A percentile compares a stretch with the other conserved stretches of the same genome.
phyloP scores from a whole-genome alignment of 2,888 invertebrate genomes.

The Sthenelais limicola region DNA sequence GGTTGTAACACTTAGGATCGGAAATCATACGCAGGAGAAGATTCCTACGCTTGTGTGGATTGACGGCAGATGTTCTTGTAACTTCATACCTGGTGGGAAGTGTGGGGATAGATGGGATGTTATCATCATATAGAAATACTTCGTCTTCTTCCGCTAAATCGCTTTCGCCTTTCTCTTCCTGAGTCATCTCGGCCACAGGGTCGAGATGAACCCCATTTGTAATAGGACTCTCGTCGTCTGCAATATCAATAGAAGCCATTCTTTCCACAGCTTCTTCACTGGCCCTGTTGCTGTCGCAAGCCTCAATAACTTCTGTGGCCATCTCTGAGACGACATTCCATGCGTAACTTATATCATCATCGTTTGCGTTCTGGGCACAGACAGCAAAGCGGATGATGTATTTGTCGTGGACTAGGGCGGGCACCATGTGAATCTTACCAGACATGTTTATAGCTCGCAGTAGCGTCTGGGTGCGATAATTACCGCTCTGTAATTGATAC shows the following conservation, averaged over 20 bases:
- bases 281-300: constrained; percentile 46
- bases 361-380: constrained; percentile 89
- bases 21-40: constrained; percentile 71
- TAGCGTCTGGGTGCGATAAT: constrained; percentile 89
- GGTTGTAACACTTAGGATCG: constrained; percentile 71
- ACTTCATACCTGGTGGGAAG: constrained; percentile 36
- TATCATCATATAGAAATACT: constrained; percentile 56
- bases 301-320: constrained; percentile 50
- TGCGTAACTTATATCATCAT: constrained; percentile 79
- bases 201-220: background rate
- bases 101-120: constrained; percentile 56
- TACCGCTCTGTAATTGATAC: constrained; percentile 76
- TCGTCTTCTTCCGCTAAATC: constrained; percentile 55
- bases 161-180: constrained; percentile 43
- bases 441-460: constrained; percentile 94
- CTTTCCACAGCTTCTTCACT: constrained; percentile 43
- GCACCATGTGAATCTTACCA: constrained; percentile 97
- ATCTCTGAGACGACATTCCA: constrained; percentile 70
- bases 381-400: constrained; percentile 84
- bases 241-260: constrained; percentile 43
- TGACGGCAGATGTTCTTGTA: constrained; percentile 9
- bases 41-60: constrained; percentile 59
- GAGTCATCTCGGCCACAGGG: constrained; percentile 12
- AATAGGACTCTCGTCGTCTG: constrained; percentile 13
- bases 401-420: constrained; percentile 89